A percentile compares a stretch with the other conserved stretches of the same genome.
These are phyloP conservation scores for Lindbergichthys nudifrons DNA, from an alignment of 2,797 vertebrate species.

Conservation along the genomic window DNA sequence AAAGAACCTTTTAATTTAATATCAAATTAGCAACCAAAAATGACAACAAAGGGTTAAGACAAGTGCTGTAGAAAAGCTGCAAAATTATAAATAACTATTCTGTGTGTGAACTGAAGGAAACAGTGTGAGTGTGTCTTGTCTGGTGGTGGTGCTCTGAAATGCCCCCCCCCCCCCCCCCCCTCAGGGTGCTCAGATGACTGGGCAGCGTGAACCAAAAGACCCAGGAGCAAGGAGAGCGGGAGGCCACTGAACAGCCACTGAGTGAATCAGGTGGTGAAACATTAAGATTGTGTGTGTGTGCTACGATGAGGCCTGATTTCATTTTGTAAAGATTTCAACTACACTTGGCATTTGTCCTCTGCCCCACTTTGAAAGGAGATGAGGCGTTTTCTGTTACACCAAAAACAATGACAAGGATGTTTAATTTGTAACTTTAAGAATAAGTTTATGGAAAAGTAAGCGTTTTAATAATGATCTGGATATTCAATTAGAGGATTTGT, in stretches of 20 bases:
- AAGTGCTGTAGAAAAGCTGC: neutral
- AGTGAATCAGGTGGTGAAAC: neutral
- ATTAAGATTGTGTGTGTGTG: neutral
- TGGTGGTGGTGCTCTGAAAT: conserved; percentile 20
- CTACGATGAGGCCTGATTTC: neutral
- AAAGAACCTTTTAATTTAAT: neutral
- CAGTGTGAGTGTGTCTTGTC: neutral
- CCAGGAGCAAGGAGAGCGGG: conserved; percentile 26
- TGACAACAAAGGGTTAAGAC: neutral
- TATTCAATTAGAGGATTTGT: neutral
- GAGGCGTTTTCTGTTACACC: no score
- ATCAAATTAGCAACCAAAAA: neutral
- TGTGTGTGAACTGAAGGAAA: conserved; percentile 7
- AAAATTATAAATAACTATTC: neutral
- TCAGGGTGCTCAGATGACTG: conserved; percentile 24
- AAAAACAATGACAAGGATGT: no score
- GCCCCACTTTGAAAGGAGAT: no score
- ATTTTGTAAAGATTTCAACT: neutral
- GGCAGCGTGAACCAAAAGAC: neutral
- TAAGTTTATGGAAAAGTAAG: no score
- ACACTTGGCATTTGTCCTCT: conserved; percentile 1
- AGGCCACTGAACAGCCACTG: conserved; percentile 1
- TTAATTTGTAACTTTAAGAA: no score
- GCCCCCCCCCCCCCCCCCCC: neutral
- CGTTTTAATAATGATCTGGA: neutral